These are phyloP conservation scores for Thunnus thynnus DNA, from an alignment of 2,113 vertebrate genomes.

Conservation along the genomic window DNA sequence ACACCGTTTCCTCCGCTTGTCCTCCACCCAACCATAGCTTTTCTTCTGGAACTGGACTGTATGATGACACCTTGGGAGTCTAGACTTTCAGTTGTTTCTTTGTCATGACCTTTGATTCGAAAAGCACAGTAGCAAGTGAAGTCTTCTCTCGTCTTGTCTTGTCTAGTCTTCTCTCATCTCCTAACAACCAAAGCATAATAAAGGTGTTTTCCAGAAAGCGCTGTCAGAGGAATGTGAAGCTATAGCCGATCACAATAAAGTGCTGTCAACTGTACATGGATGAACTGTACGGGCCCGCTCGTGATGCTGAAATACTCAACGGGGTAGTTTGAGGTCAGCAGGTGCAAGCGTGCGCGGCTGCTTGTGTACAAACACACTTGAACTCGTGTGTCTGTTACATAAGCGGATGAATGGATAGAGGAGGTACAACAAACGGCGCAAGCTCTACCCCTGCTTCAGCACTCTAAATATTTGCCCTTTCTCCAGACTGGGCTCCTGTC, in stretches of 20 bases:
- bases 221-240: too few relatives aligned
- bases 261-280: not conserved
- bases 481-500: conserved; percentile 35
- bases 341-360: not conserved
- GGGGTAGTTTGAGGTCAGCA: not conserved
- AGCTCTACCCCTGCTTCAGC: conserved; percentile 3
- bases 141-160: not conserved
- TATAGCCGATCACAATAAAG: not conserved
- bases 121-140: not conserved
- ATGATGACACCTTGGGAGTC: conserved; percentile 11
- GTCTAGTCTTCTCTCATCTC: too few relatives aligned
- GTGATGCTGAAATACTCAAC: conserved; percentile 44
- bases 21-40: conserved; percentile 24
- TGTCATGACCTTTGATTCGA: conserved; percentile 5
- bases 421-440: not conserved
- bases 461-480: conserved; percentile 37
- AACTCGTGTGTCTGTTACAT: not conserved
- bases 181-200: not conserved
- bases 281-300: too few relatives aligned
- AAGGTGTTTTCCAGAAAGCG: not conserved
- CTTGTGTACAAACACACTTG: not conserved
- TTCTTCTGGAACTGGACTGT: conserved; percentile 23
- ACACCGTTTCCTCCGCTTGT: conserved; percentile 28
- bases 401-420: conserved; percentile 17
- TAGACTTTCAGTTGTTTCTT: conserved; percentile 5